These are phyloP conservation scores for Pycnomerus fuliginosus DNA, from an alignment of 2,888 invertebrate genomes.

Conservation along the genomic window DNA sequence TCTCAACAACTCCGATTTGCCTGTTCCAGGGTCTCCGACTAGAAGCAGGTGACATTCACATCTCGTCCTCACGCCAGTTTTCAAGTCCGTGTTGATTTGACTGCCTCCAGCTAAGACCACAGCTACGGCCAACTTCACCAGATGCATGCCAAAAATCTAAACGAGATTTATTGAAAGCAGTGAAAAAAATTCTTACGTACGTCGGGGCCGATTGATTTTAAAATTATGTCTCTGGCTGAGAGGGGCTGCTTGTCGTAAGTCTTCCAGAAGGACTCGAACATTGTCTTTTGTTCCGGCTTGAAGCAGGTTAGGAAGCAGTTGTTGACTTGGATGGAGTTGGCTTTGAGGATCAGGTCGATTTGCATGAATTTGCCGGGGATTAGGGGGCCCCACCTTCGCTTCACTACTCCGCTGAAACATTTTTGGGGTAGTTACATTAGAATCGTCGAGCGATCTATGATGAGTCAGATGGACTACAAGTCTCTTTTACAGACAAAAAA, in stretches of 20 bases:
- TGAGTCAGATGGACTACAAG: too few species aligned
- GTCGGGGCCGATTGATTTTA: conserved; percentile 82
- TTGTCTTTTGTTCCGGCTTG: conserved; percentile 66
- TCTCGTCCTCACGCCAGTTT: conserved; percentile 52
- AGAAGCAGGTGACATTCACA: conserved; percentile 84
- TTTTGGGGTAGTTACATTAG: too few species aligned
- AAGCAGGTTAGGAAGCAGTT: conserved; percentile 54
- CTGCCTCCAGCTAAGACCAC: conserved; percentile 65
- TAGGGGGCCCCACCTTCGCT: conserved; percentile 70
- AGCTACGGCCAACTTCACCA: conserved; percentile 82
- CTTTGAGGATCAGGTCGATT: conserved; percentile 69
- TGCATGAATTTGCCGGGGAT: conserved; percentile 62
- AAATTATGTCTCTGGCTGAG: conserved; percentile 72
- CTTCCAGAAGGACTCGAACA: conserved; percentile 38
- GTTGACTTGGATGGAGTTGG: conserved; percentile 70
- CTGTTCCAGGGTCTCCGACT: conserved; percentile 88
- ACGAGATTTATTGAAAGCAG: background rate
- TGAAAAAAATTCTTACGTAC: conserved; percentile 49
- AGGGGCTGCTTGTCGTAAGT: conserved; percentile 54
- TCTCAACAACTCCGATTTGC: conserved; percentile 81
- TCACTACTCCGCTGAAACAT: conserved; percentile 68
- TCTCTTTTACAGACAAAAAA: too few species aligned
- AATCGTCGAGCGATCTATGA: too few species aligned
- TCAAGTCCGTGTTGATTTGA: conserved; percentile 50
- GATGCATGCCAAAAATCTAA: conserved; percentile 84